phyloP scores from a whole-genome alignment of 2,113 vertebrate species.

The Elgaria multicarinata region DNA sequence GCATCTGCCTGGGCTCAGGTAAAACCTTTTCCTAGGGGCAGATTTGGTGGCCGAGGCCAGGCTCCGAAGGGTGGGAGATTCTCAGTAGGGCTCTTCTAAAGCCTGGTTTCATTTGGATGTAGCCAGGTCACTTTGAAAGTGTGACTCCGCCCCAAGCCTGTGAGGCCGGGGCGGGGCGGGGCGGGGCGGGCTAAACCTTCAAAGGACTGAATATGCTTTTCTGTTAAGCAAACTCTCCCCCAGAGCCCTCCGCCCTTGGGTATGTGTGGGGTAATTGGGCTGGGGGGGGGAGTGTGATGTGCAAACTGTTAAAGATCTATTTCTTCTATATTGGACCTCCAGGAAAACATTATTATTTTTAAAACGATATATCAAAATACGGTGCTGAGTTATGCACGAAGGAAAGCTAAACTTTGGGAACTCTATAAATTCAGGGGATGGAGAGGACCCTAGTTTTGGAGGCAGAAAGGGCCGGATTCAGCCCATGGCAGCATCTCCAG shows the following conservation, averaged over 20 bases:
- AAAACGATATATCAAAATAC: background rate
- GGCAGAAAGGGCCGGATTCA: background rate
- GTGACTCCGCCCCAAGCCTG: background rate
- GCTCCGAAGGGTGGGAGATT: background rate
- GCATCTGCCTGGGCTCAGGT: background rate
- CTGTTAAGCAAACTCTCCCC: background rate
- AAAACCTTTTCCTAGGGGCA: no score
- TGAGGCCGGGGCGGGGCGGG: background rate
- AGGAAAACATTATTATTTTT: background rate
- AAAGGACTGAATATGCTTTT: background rate
- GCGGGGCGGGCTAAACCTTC: background rate
- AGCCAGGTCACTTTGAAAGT: background rate
- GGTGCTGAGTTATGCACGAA: background rate
- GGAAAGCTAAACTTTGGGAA: background rate
- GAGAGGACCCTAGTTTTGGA: background rate
- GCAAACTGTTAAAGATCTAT: background rate
- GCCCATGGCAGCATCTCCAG: no score
- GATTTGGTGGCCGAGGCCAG: background rate
- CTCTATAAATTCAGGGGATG: background rate
- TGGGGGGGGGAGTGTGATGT: no score
- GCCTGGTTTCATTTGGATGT: background rate
- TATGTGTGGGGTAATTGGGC: background rate
- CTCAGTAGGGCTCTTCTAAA: background rate
- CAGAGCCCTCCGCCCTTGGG: background rate
- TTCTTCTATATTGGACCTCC: background rate